A percentile compares a stretch with the other conserved stretches of the same genome.
phyloP scores from a whole-genome alignment of 1,140 invertebrate species.

The Penaeus japonicus region DNA sequence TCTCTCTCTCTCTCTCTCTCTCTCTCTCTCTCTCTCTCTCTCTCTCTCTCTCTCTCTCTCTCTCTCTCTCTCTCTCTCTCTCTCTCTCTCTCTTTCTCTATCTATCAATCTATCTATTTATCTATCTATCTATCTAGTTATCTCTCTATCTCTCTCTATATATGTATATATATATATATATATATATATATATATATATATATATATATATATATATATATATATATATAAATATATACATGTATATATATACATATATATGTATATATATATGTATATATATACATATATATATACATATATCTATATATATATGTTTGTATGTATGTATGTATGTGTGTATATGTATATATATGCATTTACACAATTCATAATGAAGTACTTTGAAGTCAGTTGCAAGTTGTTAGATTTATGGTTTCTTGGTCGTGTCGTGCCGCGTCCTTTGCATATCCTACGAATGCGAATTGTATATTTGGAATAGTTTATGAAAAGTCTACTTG shows the following conservation, averaged over 20 bases:
- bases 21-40: too few species aligned
- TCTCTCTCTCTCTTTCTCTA: background rate
- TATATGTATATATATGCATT: background rate
- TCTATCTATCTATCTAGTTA: background rate
- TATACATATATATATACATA: background rate
- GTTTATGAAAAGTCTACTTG: too few species aligned
- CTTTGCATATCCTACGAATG: too few species aligned
- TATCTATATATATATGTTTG: background rate
- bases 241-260: background rate
- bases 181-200: slow-evolving; percentile 4
- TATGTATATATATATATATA: background rate
- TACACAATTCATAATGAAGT: too few species aligned
- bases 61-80: background rate
- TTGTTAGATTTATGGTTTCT: too few species aligned
- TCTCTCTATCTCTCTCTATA: background rate
- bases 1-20: too few species aligned
- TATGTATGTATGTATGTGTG: background rate
- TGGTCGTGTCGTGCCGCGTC: too few species aligned
- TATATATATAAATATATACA: background rate
- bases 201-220: background rate
- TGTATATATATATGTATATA: background rate
- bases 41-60: too few species aligned
- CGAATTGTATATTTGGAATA: too few species aligned
- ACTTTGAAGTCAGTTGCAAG: too few species aligned
- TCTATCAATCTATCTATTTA: background rate